A percentile compares a stretch with the other conserved stretches of the same genome.
phyloP scores from a whole-genome alignment of 2,113 vertebrate species.

The Chiloscyllium plagiosum region DNA sequence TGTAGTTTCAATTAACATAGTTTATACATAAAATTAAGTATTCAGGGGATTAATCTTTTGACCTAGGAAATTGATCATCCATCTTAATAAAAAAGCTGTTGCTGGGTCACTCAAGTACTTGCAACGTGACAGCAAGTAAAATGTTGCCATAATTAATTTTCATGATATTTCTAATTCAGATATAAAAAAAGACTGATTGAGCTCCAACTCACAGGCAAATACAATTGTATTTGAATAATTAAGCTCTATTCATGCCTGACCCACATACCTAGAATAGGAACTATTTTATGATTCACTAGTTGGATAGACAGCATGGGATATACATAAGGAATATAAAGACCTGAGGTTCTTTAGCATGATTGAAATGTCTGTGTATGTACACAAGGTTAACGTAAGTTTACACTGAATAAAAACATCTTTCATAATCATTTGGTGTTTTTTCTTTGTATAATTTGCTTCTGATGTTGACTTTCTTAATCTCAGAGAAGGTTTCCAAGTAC shows the following conservation, averaged over 20 bases:
- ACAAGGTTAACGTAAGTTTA: background rate
- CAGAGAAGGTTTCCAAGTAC: background rate
- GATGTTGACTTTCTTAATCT: background rate
- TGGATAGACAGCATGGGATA: background rate
- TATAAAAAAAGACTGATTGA: conserved; percentile 27
- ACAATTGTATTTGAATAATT: background rate
- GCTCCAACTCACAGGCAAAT: conserved; percentile 7
- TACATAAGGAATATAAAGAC: background rate
- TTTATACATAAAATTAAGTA: conserved; percentile 27
- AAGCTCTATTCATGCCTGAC: conserved; percentile 17
- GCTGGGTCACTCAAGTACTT: conserved; percentile 25
- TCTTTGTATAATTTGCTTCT: background rate
- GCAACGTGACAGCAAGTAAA: conserved; percentile 17
- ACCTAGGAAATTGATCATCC: conserved; percentile 9
- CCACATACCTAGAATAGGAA: background rate
- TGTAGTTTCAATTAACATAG: background rate
- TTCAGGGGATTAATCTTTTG: background rate
- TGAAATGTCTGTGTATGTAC: background rate
- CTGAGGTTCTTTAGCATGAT: background rate
- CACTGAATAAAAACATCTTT: background rate
- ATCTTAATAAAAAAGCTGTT: background rate
- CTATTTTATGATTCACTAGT: background rate
- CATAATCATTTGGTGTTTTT: background rate
- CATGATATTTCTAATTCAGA: conserved; percentile 27
- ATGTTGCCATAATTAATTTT: conserved; percentile 11